Evolutionary conservation across 2,888 invertebrate genomes (phyloP).

Genomic region (Schizotus pectinicornis): DNA sequence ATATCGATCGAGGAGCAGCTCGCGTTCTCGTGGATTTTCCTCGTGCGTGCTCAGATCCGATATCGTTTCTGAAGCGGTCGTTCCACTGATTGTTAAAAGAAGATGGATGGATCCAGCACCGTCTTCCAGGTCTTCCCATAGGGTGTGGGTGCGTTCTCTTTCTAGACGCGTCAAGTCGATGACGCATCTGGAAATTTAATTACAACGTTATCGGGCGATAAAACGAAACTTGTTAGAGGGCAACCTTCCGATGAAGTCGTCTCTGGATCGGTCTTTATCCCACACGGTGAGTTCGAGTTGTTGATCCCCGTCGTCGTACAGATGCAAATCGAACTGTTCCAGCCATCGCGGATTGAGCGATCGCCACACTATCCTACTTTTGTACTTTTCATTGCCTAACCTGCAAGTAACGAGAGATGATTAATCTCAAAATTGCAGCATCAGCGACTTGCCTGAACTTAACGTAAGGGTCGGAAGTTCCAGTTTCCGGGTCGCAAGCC

Average conservation of each 20-base stretch:
- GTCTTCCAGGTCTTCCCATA: slow-evolving; percentile 90
- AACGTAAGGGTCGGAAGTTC: slow-evolving; percentile 91
- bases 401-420: slow-evolving; percentile 59
- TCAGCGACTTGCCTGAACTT: slow-evolving; percentile 80
- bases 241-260: slow-evolving; percentile 85
- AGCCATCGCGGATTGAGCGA: slow-evolving; percentile 90
- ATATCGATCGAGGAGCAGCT: slow-evolving; percentile 69
- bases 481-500: slow-evolving; percentile 86
- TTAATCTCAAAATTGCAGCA: slow-evolving; percentile 37
- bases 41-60: slow-evolving; percentile 88
- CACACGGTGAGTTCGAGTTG: slow-evolving; percentile 90
- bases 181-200: slow-evolving; percentile 68
- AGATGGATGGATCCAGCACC: slow-evolving; percentile 85
- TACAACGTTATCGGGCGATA: slow-evolving; percentile 3
- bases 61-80: slow-evolving; percentile 90
- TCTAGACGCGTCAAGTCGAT: slow-evolving; percentile 86
- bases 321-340: slow-evolving; percentile 96
- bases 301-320: slow-evolving; percentile 93
- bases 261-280: slow-evolving; percentile 86
- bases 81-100: slow-evolving; percentile 93
- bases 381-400: slow-evolving; percentile 96
- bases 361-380: slow-evolving; percentile 88
- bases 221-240: slow-evolving; percentile 15
- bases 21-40: slow-evolving; percentile 76
- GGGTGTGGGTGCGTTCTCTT: slow-evolving; percentile 88